Evolutionary conservation across 2,888 invertebrate species (phyloP).

Genomic region (Coecobrya sp.): DNA sequence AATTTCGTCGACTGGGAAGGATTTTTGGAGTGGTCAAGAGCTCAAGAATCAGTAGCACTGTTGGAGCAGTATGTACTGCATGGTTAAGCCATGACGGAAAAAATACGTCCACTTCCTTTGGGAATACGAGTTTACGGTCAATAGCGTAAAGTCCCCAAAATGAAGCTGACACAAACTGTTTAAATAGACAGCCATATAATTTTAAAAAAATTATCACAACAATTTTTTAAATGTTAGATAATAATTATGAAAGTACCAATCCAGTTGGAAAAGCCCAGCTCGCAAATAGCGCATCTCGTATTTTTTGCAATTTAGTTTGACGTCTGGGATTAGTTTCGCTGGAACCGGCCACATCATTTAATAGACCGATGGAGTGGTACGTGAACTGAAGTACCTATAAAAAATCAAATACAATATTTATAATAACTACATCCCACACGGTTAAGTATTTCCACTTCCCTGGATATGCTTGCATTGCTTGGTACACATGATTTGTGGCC

Average conservation of each 20-base stretch:
- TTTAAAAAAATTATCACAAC: no score
- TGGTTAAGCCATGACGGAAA: conserved; percentile 98
- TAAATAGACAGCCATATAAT: no score
- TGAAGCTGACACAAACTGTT: conserved; percentile 94
- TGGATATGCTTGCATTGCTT: conserved; percentile 89
- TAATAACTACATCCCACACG: conserved; percentile 92
- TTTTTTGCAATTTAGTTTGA: conserved; percentile 90
- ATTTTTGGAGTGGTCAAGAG: conserved; percentile 92
- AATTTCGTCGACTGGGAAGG: conserved; percentile 94
- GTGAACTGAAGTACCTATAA: conserved; percentile 93
- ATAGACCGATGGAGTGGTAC: conserved; percentile 92
- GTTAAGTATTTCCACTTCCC: conserved; percentile 95
- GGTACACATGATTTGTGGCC: conserved; percentile 12
- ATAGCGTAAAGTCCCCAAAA: conserved; percentile 97
- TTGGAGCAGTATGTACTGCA: conserved; percentile 95
- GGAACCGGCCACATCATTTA: conserved; percentile 93
- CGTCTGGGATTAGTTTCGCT: conserved; percentile 91
- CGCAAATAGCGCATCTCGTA: conserved; percentile 92
- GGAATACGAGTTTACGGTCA: conserved; percentile 96
- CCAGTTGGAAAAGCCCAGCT: conserved; percentile 93
- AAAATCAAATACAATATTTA: conserved; percentile 65
- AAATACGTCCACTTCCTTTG: conserved; percentile 93
- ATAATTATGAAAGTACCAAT: no score
- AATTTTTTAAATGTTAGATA: no score
- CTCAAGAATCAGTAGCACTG: conserved; percentile 93